A percentile compares a stretch with the other conserved stretches of the same genome.
Conservation (phyloP, 2,113 vertebrate species). For the Neoarius graeffei region DNA sequence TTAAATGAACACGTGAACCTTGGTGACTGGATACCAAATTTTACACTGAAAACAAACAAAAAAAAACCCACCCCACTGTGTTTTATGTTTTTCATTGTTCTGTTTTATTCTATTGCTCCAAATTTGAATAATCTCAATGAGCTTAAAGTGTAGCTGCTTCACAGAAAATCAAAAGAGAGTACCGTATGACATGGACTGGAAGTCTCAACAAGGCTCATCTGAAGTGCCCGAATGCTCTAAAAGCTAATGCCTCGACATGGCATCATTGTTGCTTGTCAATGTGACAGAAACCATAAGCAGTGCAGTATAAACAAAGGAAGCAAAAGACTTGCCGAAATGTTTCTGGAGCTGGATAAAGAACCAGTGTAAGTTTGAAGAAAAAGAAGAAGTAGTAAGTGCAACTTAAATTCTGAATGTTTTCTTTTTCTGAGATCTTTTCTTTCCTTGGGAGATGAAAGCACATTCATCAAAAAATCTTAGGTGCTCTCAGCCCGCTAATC, state of each 20-base stretch:
- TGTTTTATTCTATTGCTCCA: neutral
- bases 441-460: neutral
- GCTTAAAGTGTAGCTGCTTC: neutral
- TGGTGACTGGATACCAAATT: neutral
- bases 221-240: constrained; percentile 1
- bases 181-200: neutral
- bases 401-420: neutral
- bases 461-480: neutral
- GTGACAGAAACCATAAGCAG: constrained; percentile 47
- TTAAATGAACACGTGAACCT: neutral
- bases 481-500: neutral
- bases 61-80: neutral
- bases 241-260: constrained; percentile 29
- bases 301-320: constrained; percentile 47
- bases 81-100: neutral
- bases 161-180: neutral
- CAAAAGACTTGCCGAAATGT: neutral
- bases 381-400: neutral
- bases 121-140: neutral
- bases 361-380: neutral
- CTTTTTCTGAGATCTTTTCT: neutral
- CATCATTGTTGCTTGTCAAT: constrained; percentile 42
- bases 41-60: no score
- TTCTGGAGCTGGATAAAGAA: constrained; percentile 18
- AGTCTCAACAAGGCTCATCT: constrained; percentile 9